A percentile compares a stretch with the other conserved stretches of the same genome.
Evolutionary conservation across 2,888 invertebrate genomes (phyloP).

Genomic region (Charanyca ferruginea): DNA sequence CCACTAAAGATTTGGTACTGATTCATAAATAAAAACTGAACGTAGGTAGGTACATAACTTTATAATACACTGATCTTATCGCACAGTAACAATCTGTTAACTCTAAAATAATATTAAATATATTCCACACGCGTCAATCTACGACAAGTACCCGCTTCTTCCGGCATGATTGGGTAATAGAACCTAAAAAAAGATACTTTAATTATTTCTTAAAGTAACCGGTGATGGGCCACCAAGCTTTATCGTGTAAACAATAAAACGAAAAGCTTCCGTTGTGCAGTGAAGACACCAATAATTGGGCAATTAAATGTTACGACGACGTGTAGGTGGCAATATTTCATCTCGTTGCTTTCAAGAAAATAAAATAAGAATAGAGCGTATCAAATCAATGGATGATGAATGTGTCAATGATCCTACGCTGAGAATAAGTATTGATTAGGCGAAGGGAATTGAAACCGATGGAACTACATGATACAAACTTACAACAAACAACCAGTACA

Average conservation of each 20-base stretch:
- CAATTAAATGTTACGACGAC: conserved; percentile 26
- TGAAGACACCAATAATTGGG: conserved; percentile 19
- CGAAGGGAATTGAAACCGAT: not conserved
- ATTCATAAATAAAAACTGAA: not conserved
- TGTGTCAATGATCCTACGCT: not conserved
- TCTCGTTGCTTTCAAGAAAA: not conserved
- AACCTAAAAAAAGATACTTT: conserved; percentile 15
- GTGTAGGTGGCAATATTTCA: not conserved
- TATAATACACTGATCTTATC: conserved; percentile 36
- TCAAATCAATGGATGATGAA: not conserved
- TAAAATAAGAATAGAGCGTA: not conserved
- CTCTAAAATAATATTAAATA: conserved; percentile 17
- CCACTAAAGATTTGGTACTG: not conserved
- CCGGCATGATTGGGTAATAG: conserved; percentile 55
- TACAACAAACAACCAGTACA: too few relatives aligned
- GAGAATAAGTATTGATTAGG: not conserved
- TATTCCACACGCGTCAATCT: conserved; percentile 38
- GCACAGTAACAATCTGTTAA: conserved; percentile 15
- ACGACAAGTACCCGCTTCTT: conserved; percentile 30
- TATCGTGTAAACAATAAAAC: conserved; percentile 47
- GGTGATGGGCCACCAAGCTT: conserved; percentile 44
- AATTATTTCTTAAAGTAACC: conserved; percentile 26
- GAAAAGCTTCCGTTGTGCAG: conserved; percentile 51
- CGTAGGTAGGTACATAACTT: conserved; percentile 9
- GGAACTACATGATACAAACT: too few relatives aligned